These are phyloP conservation scores for Eristalis arbustorum DNA, from an alignment of 2,888 invertebrate species.

Conservation along the genomic window DNA sequence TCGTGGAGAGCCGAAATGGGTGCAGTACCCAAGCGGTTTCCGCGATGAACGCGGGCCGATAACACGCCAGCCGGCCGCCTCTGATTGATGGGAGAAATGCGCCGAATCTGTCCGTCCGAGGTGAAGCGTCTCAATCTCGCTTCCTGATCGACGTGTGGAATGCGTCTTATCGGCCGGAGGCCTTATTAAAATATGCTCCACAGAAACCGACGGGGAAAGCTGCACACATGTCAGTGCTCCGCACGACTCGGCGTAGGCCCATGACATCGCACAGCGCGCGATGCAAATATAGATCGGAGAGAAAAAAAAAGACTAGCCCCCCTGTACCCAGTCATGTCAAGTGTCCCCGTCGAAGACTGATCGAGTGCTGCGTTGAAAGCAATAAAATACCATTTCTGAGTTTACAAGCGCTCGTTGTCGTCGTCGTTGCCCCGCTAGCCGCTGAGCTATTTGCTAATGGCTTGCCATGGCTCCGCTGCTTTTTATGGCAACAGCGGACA, in stretches of 20 bases:
- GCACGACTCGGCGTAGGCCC: neutral
- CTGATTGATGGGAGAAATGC: constrained; percentile 55
- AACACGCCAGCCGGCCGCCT: constrained; percentile 1
- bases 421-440: neutral
- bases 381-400: constrained; percentile 65
- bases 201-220: constrained; percentile 20
- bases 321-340: constrained; percentile 64
- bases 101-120: constrained; percentile 31
- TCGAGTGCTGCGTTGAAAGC: constrained; percentile 57
- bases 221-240: constrained; percentile 17
- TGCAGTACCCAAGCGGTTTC: constrained; percentile 50
- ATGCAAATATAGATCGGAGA: constrained; percentile 28
- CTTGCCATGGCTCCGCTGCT: constrained; percentile 2
- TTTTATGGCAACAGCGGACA: constrained; percentile 57
- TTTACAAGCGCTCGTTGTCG: constrained; percentile 36
- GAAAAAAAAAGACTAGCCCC: no score
- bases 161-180: neutral
- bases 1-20: constrained; percentile 38
- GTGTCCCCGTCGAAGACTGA: constrained; percentile 52
- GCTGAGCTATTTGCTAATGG: constrained; percentile 9
- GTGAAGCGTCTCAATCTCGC: constrained; percentile 19
- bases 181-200: neutral
- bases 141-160: constrained; percentile 36
- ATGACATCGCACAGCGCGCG: neutral
- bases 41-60: constrained; percentile 57